These are phyloP conservation scores for Lagocephalus sceleratus DNA, from an alignment of 2,797 vertebrate genomes.

Conservation along the genomic window DNA sequence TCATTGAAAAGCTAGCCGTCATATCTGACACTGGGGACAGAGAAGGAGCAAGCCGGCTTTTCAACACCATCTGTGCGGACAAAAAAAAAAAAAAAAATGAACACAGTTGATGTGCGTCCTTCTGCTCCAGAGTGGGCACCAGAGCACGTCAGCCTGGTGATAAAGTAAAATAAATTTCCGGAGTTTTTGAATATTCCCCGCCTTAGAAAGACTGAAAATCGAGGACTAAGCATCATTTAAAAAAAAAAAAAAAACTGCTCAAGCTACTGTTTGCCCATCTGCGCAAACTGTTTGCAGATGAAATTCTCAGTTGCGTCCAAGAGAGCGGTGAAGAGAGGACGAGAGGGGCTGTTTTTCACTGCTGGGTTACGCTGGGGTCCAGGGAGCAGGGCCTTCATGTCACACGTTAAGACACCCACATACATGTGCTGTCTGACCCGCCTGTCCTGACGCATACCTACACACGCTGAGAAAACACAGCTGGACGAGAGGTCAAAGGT, in stretches of 20 bases:
- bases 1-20: slow-evolving; percentile 54
- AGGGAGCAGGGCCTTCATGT: slow-evolving; percentile 61
- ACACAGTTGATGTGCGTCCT: slow-evolving; percentile 15
- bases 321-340: slow-evolving; percentile 58
- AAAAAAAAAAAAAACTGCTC: slow-evolving; percentile 61
- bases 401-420: slow-evolving; percentile 38
- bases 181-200: neutral
- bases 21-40: slow-evolving; percentile 54
- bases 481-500: slow-evolving; percentile 61
- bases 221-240: slow-evolving; percentile 53
- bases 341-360: slow-evolving; percentile 70
- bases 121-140: slow-evolving; percentile 21
- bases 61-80: slow-evolving; percentile 56
- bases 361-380: slow-evolving; percentile 64
- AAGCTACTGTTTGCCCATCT: slow-evolving; percentile 72
- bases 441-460: slow-evolving; percentile 39
- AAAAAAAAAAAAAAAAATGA: slow-evolving; percentile 33
- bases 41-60: slow-evolving; percentile 40
- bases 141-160: slow-evolving; percentile 20
- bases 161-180: slow-evolving; percentile 24
- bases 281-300: slow-evolving; percentile 72
- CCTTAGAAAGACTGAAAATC: slow-evolving; percentile 13
- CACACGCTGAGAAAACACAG: slow-evolving; percentile 64
- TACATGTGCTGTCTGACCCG: slow-evolving; percentile 38
- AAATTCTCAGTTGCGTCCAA: slow-evolving; percentile 71